These are phyloP conservation scores for Drosophila imparisetae DNA, from an alignment of 2,888 invertebrate genomes.

Conservation along the genomic window DNA sequence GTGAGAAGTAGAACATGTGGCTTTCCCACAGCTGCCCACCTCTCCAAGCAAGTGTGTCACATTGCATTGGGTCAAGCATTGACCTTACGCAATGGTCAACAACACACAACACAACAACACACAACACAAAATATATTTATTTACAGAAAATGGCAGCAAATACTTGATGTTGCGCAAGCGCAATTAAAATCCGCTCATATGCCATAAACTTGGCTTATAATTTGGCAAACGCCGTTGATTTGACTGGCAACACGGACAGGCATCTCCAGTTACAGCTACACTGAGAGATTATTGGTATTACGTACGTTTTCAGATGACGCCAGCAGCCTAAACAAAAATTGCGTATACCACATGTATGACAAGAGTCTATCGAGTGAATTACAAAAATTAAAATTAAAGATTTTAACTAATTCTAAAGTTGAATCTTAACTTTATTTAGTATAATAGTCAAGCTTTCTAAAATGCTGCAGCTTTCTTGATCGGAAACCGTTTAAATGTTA, in stretches of 20 bases:
- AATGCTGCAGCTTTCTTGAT: not conserved
- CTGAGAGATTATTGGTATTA: not conserved
- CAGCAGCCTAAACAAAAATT: not conserved
- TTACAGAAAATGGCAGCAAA: constrained; percentile 29
- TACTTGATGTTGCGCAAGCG: constrained; percentile 39
- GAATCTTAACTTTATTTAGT: too few species aligned
- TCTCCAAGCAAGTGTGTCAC: constrained; percentile 42
- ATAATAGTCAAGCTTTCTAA: not conserved
- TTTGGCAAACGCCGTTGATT: constrained; percentile 60
- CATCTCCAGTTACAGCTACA: constrained; percentile 17
- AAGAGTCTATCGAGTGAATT: not conserved
- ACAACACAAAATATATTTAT: not conserved
- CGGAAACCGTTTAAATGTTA: not conserved
- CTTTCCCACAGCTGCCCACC: constrained; percentile 70
- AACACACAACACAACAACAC: not conserved
- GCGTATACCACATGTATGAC: not conserved
- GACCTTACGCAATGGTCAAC: constrained; percentile 70
- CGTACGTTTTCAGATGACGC: too few species aligned
- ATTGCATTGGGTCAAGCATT: constrained; percentile 58
- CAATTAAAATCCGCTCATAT: constrained; percentile 51
- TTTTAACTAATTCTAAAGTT: not conserved
- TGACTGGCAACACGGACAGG: constrained; percentile 29
- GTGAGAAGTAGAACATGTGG: constrained; percentile 76
- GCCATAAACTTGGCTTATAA: constrained; percentile 76
- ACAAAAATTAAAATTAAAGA: not conserved